These are phyloP conservation scores for Anoncus sp. DNA, from an alignment of 2,888 invertebrate genomes.

Conservation along the genomic window DNA sequence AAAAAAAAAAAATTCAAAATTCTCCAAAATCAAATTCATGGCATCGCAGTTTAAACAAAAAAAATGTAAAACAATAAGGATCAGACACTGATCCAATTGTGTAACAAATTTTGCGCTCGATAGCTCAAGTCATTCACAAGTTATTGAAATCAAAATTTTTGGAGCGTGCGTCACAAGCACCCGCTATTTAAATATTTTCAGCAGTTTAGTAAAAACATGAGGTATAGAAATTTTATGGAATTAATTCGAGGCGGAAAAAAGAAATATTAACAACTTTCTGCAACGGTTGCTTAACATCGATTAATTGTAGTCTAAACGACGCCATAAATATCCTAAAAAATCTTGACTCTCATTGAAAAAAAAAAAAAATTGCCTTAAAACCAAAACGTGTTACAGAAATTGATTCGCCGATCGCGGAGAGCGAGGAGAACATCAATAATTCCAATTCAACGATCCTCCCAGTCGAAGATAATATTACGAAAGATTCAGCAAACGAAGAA, in stretches of 20 bases:
- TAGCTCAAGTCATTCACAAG: no score
- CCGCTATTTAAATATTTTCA: no score
- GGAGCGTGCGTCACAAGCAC: no score
- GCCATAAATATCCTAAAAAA: not conserved
- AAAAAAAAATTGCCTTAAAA: not conserved
- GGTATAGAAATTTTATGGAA: not conserved
- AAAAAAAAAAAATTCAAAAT: no score
- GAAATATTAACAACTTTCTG: slow-evolving; percentile 8
- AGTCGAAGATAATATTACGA: slow-evolving; percentile 67
- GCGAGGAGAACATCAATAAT: slow-evolving; percentile 66
- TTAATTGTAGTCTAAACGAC: not conserved
- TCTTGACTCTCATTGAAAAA: not conserved
- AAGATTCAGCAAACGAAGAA: slow-evolving; percentile 67
- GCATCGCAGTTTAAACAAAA: no score
- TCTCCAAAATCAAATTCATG: no score
- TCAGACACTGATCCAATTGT: no score
- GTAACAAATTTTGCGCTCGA: no score
- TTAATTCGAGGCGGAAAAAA: slow-evolving; percentile 2
- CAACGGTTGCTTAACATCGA: not conserved
- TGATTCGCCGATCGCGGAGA: slow-evolving; percentile 62
- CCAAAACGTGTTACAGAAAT: slow-evolving; percentile 50
- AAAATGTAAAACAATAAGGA: not conserved
- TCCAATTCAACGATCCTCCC: slow-evolving; percentile 45
- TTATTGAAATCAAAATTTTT: no score
- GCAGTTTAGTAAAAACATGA: no score